Evolutionary conservation across 2,113 vertebrate genomes (phyloP), one percentile per base, ranked within the genome.

Genomic region (Blennius ocellaris): DNA sequence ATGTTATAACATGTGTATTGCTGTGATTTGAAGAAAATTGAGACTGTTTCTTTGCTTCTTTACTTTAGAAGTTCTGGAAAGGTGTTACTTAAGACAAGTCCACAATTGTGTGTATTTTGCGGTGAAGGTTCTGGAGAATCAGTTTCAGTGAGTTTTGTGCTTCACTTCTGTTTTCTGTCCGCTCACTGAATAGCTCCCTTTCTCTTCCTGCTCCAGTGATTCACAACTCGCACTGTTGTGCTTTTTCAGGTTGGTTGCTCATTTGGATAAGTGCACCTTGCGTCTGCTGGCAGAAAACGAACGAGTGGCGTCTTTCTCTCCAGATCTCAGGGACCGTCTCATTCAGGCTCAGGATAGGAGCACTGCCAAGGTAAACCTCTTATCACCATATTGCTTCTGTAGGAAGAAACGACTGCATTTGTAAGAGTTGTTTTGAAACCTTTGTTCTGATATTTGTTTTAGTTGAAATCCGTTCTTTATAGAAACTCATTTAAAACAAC

Each of bases 21-120:
- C 3, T 0, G 3, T 36, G 52, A 8, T 16, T 56, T 30, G 21
- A 30, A 30, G 21, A 0, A 44, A 61, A 52, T 6, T 7, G 1
- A 45, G 3, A 8, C 6, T 2, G 7, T 41, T 16, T 1, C 38
- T 12, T 10, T 57, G 44, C 52, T 64, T 69, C 7, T 3, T 0
- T 45, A 48, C 80, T 80, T 12, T 81, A 99, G 97, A 95, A 86
- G 79, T 90, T 5, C 76, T 97, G 69, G 93, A 94, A 80, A 92
- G 76, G 47, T 93, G 93, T 9, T 96, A 97, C 81, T 95, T 99
- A 73, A 92, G 88, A 83, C 96, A 89, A 73, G 93, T 99, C 60
- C 97, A 99, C 84, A 99, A 98, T 51, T 99, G 98, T 89, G 97
- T 99, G 66, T 98, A 96, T 87, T 99, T 99, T 92, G 96, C 97